Conservation (phyloP, 2,113 vertebrate genomes). For the Sarotherodon lohbergeri region DNA sequence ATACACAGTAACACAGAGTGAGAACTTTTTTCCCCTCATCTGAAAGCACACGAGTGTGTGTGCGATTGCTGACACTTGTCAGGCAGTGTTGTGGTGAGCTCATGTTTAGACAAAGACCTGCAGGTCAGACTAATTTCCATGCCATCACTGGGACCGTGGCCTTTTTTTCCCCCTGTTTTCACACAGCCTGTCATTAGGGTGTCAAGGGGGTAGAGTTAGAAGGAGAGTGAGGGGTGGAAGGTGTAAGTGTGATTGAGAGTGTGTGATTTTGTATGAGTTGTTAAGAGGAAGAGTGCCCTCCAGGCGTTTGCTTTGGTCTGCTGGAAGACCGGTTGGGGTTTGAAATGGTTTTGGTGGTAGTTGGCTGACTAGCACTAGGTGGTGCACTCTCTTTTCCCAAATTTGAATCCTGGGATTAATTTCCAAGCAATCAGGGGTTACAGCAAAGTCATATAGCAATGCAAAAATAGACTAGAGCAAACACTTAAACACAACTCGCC, state of each 20-base stretch:
- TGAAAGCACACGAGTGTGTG: neutral
- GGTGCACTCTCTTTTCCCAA: slow-evolving; percentile 15
- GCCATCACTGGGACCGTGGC: slow-evolving; percentile 57
- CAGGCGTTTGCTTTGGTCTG: slow-evolving; percentile 44
- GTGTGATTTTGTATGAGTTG: neutral
- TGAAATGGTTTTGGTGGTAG: neutral
- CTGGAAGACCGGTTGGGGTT: neutral
- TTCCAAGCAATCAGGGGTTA: neutral
- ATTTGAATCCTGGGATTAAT: neutral
- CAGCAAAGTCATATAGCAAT: neutral
- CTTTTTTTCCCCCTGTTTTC: slow-evolving; percentile 57
- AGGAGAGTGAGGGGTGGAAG: neutral
- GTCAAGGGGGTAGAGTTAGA: neutral
- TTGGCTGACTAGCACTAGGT: slow-evolving; percentile 1
- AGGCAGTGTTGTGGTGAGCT: slow-evolving; percentile 46
- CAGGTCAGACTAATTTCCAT: slow-evolving; percentile 54
- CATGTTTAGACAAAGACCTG: slow-evolving; percentile 68
- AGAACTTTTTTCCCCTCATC: neutral
- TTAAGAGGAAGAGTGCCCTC: slow-evolving; percentile 12
- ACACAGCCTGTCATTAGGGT: slow-evolving; percentile 58
- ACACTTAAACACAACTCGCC: neutral
- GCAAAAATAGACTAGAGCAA: neutral
- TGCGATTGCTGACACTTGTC: slow-evolving; percentile 25
- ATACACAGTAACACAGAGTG: neutral
- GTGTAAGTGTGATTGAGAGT: neutral